Evolutionary conservation across 2,113 vertebrate species (phyloP).

Genomic region (Sceloporus tristichus): DNA sequence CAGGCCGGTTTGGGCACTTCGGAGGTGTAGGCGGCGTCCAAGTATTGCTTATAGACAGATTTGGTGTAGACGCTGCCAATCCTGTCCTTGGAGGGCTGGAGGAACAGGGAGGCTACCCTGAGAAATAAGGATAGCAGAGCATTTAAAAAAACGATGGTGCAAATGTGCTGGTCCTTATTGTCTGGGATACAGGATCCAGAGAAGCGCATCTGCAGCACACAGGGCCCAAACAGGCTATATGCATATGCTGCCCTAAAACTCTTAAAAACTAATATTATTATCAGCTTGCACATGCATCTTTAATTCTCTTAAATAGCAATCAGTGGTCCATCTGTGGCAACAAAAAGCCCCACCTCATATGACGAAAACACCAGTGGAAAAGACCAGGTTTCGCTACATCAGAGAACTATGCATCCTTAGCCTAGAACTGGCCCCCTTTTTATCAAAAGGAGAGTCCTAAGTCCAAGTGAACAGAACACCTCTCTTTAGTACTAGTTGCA

Average conservation of each 20-base stretch:
- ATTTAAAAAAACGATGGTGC: neutral
- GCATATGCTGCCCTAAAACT: no score
- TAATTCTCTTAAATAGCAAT: neutral
- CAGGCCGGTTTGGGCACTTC: constrained; percentile 84
- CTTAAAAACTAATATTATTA: no score
- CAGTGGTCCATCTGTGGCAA: neutral
- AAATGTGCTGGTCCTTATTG: neutral
- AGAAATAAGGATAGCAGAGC: neutral
- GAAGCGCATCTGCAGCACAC: no score
- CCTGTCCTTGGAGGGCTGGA: constrained; percentile 73
- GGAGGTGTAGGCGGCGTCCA: constrained; percentile 78
- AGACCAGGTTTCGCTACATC: neutral
- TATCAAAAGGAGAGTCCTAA: constrained; percentile 48
- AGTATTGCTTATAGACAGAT: constrained; percentile 89
- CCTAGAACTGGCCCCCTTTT: neutral
- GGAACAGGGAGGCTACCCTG: constrained; percentile 74
- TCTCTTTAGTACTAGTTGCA: constrained; percentile 45
- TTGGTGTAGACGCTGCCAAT: constrained; percentile 87
- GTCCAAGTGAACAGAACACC: constrained; percentile 44
- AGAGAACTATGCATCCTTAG: neutral
- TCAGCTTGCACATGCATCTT: no score
- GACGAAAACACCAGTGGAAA: neutral
- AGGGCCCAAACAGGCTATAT: no score
- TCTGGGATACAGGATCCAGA: no score
- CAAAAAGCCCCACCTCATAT: neutral